Base-by-base conservation (phyloP, 2,113 vertebrate genomes). In the Callipepla squamata region DNA sequence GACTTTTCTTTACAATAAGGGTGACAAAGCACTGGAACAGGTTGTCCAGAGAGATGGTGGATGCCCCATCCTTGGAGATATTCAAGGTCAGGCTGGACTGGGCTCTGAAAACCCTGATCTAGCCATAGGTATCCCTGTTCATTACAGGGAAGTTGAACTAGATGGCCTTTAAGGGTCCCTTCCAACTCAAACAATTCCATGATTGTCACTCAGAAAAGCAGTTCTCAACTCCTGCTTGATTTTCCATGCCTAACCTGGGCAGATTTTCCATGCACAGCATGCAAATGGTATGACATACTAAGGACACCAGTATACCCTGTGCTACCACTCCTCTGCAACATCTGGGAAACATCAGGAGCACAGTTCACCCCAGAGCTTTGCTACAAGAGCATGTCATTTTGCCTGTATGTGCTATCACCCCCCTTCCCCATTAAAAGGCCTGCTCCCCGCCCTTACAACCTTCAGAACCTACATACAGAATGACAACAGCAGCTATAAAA, bases 231-330 rank as follows among this genome's bases (percentile, higher is more conserved):
- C 3, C 1, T 38, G 22, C 13, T 10, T 19, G 22, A 28, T 80
- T 72, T 62, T 42, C 48, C 62, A 81, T 2, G 32, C 21, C 51
- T 74, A 19, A 25, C 17, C 45, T 38, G 7, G 16, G 25, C 19
- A 85, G 34, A 30, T 15, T 65, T 44, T 62, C 36, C 8, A 2
- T 1, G 30, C 4, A 10, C 1, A 72, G n/a, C 53, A 44, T 0
- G 0, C 9, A 7, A 3, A 0, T 11, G 50, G 50, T 6, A 67
- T 1, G 5, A 21, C 38, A 28, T 36, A 89, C 26, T 67, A 70
- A 85, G n/a, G 16, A 63, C 30, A 84, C 36, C 2, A 0, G 34
- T 0, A 19, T 11, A 70, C n/a, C 17, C 73, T 21, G 19, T 14
- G 17, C 23, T 79, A 57, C 50, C 44, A 77, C 9, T 7, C 17